Evolutionary conservation across 2,113 vertebrate species (phyloP), one percentile per base, ranked within the genome.

Genomic region (Xiphophorus couchianus): DNA sequence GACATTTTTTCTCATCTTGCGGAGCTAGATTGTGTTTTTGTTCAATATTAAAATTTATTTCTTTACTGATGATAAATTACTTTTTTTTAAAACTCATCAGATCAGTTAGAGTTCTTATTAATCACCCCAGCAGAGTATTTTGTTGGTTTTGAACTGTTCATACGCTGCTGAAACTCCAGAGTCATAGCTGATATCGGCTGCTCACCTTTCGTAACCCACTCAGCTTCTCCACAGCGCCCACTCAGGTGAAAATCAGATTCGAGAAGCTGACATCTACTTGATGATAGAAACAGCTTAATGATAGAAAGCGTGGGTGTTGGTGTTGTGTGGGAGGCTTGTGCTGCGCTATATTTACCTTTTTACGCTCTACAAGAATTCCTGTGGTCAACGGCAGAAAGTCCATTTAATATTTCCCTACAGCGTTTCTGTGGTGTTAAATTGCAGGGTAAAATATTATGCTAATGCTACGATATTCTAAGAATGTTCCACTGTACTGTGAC

Each of bases 201-300:
- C 28, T 54, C n/a, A 76, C 39, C 51, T n/a, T 61, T 12, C 29
- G 2, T 25, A 25, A 51, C 66, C 60, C 60, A 48, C 74, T 70
- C 61, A 63, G 9, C n/a, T 37, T 31, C 27, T 42, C n/a, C n/a
- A 27, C 1, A 62, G 17, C 42, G 51, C 74, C 66, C 60, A 76
- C 66, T 69, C 22, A 19, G 6, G 31, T 17, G 14, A 44, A 54
- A 69, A 33, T 35, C 0, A 10, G 25, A 62, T 29, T 0, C 27
- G 11, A 9, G 14, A 67, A 11, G 3, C n/a, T 19, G 66, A 69
- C 22, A 19, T 69, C 42, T 10, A 51, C 17, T 22, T 17, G 0
- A 28, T 28, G 28, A 28, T 28, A 28, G 28, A 1, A 30, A 22
- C 39, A 30, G 30, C 19, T 27, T 69, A 63, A 63, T 54, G 54